Evolutionary conservation across 1,140 invertebrate species (phyloP), one percentile per base, ranked within the genome.

Genomic region (Tribolium castaneum): DNA sequence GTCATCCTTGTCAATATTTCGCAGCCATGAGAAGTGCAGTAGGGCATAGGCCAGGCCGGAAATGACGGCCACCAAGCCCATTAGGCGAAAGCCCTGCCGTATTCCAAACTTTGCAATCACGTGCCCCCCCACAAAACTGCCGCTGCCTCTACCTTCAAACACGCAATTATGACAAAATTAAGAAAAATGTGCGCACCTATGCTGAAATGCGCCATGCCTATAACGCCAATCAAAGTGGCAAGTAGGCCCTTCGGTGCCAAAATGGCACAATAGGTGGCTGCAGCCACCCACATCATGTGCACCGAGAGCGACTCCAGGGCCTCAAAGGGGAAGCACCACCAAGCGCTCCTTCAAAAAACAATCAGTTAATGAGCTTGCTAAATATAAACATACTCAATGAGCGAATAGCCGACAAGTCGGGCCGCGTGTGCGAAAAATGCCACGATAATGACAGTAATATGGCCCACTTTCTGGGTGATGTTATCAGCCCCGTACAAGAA

Each of bases 261-360:
- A 82, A 94, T 89, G 6, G 93, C 92, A 84, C 93, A 95, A 85
- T 96, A 96, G 0, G 94, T 95, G 3, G 94, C 93, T 1, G 94
- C 94, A n/a, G 95, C 93, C 6, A 95, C 94, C 93, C 94, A 96
- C 93, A 96, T 94, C 35, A 97, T 87, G 84, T 96, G 94, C 66
- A 95, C 94, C 0, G 95, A 95, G 6, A 97, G 87, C 0, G 94
- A 92, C 87, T 97, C 95, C 89, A 96, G 91, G 0, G 93, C 92
- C 87, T 97, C 95, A 83, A 96, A 94, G 0, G 94, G 94, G 81
- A 97, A 93, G 81, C 93, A 95, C 92, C 92, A 93, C 93, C 93
- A 96, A 6, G 94, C 93, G 86, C 93, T 93, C 82, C 93, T 95
- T 19, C 16, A 19, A 80, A 81, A 86, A 80, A 14, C 54, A 50